A percentile compares a stretch with the other conserved stretches of the same genome.
Conservation (phyloP, 2,113 vertebrate species). For the Heterotilapia buettikoferi region DNA sequence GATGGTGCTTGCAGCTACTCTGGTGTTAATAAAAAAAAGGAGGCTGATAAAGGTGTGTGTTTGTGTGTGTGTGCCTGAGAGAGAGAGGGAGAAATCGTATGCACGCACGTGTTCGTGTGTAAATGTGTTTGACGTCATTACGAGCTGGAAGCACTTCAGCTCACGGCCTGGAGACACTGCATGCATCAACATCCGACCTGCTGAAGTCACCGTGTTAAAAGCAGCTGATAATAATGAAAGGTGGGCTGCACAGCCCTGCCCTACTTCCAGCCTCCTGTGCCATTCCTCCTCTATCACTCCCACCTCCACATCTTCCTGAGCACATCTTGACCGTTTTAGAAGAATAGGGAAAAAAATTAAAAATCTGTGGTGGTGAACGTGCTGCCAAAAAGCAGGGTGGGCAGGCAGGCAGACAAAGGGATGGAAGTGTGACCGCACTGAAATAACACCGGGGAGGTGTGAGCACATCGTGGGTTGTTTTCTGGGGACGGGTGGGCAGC, state of each 20-base stretch:
- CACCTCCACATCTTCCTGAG: constrained; percentile 25
- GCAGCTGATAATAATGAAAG: constrained; percentile 45
- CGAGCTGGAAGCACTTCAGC: not conserved
- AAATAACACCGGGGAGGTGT: constrained; percentile 36
- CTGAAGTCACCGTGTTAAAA: constrained; percentile 52
- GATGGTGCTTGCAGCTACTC: not conserved
- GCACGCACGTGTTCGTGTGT: not conserved
- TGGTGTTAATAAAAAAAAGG: not conserved
- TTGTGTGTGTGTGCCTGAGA: not conserved
- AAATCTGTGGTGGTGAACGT: not conserved
- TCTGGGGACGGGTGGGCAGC: constrained; percentile 8
- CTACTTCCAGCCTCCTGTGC: not conserved
- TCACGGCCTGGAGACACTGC: not conserved
- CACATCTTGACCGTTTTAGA: constrained; percentile 41
- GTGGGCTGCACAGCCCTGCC: not conserved
- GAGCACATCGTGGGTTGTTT: constrained; percentile 7
- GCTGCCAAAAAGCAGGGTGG: constrained; percentile 2
- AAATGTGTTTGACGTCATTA: not conserved
- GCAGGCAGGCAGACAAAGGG: not conserved
- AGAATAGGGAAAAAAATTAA: not conserved
- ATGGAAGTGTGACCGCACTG: not conserved
- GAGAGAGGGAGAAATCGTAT: not conserved
- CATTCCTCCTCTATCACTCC: not conserved
- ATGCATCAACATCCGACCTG: not conserved
- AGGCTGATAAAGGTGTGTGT: not conserved